phyloP scores from a whole-genome alignment of 1,140 invertebrate species.

The Reticulitermes speratus region DNA sequence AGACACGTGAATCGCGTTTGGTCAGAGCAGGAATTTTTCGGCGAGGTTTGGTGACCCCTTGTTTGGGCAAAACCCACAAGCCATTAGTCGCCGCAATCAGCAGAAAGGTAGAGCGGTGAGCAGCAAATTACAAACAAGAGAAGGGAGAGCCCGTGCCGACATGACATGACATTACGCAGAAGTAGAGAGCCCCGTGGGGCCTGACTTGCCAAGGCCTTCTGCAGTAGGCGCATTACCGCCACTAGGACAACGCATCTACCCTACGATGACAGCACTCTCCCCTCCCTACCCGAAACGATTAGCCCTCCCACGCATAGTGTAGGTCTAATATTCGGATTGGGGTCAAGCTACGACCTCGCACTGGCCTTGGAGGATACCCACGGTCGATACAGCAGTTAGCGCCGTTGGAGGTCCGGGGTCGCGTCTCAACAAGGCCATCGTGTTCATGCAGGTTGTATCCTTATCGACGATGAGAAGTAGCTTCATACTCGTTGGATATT shows the following conservation, averaged over 20 bases:
- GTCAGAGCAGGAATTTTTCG: no score
- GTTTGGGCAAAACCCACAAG: not conserved
- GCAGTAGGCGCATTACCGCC: no score
- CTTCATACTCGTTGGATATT: no score
- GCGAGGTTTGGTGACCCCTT: not conserved
- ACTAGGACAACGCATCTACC: not conserved
- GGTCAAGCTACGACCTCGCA: not conserved
- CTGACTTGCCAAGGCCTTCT: not conserved
- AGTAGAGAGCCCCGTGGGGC: no score
- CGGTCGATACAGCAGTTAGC: not conserved
- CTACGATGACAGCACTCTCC: not conserved
- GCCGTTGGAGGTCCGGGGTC: not conserved
- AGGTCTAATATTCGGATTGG: not conserved
- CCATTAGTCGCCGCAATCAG: not conserved
- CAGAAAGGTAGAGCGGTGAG: not conserved
- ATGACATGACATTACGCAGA: not conserved
- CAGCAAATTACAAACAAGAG: not conserved
- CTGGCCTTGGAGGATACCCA: not conserved
- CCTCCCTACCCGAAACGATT: not conserved
- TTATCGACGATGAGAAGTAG: no score
- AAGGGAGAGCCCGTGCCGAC: not conserved
- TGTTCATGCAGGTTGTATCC: no score
- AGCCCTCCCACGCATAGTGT: not conserved
- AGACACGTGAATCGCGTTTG: no score
- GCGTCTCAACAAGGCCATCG: not conserved